Percentiles rank a stretch among this genome's conserved stretches.
These are phyloP conservation scores for Aurelia aurita DNA, from an alignment of 30 jellyfish, hydroid and myxozoan genomes.

Conservation along the genomic window DNA sequence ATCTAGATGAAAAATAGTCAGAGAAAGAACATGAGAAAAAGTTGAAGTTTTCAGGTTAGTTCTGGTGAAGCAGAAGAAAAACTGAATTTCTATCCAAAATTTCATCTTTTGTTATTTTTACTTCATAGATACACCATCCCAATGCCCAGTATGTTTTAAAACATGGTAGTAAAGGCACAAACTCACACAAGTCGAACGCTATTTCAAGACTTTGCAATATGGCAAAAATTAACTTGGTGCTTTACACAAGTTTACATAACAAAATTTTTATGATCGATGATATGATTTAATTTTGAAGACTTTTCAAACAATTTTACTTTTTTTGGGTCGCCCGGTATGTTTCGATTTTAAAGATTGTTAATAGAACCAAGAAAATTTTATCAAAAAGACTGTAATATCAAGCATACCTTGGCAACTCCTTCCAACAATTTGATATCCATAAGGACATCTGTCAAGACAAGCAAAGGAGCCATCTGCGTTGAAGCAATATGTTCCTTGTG, in stretches of 20 bases:
- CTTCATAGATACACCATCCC: too few relatives aligned
- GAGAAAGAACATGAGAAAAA: not conserved
- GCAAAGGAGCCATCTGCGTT: constrained; percentile 63
- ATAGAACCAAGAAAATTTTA: not conserved
- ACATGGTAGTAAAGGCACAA: too few relatives aligned
- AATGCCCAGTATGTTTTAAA: too few relatives aligned
- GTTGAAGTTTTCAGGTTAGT: not conserved
- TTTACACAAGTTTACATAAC: too few relatives aligned
- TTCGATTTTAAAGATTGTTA: too few relatives aligned
- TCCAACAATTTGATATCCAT: constrained; percentile 58
- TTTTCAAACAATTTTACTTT: too few relatives aligned
- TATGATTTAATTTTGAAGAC: too few relatives aligned
- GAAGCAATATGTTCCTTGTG: constrained; percentile 42
- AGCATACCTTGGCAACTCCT: constrained; percentile 58
- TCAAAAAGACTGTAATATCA: not conserved
- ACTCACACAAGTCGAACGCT: too few relatives aligned
- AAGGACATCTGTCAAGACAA: constrained; percentile 62
- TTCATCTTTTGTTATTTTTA: not conserved
- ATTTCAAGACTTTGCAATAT: too few relatives aligned
- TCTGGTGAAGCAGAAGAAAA: not conserved
- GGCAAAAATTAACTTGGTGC: too few relatives aligned
- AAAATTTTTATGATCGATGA: too few relatives aligned
- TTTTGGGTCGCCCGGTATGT: too few relatives aligned
- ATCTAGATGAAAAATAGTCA: constrained; percentile 5
- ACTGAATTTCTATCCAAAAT: not conserved